Evolutionary conservation across 2,888 invertebrate species (phyloP).

Genomic region (Drosophila ustulata): DNA sequence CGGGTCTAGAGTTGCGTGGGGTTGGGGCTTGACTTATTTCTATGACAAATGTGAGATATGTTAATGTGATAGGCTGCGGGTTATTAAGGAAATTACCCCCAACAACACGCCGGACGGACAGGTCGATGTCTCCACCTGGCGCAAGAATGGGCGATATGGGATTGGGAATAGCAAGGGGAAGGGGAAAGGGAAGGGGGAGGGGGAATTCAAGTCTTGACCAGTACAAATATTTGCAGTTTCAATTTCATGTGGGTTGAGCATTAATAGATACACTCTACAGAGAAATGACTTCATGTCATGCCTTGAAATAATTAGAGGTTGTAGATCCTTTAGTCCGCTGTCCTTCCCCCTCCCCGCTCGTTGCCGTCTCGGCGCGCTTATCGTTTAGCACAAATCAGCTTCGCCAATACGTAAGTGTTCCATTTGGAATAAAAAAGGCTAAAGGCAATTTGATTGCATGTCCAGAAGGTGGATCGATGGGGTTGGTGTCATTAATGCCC

Average conservation of each 20-base stretch:
- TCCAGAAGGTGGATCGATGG: conserved; percentile 40
- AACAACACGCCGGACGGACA: conserved; percentile 36
- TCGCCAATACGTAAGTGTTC: conserved; percentile 41
- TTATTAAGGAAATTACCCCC: conserved; percentile 77
- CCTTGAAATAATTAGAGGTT: conserved; percentile 83
- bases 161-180: background rate
- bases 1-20: conserved; percentile 19
- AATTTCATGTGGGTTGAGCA: conserved; percentile 62
- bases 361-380: conserved; percentile 46
- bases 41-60: conserved; percentile 79
- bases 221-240: conserved; percentile 78
- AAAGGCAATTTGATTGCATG: conserved; percentile 64
- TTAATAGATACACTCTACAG: conserved; percentile 60
- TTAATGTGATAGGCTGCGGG: conserved; percentile 77
- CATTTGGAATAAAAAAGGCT: conserved; percentile 45
- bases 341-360: background rate
- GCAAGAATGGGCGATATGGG: background rate
- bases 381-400: conserved; percentile 71
- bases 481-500: conserved; percentile 63
- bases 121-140: conserved; percentile 18
- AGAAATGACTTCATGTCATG: conserved; percentile 84
- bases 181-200: background rate
- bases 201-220: conserved; percentile 48
- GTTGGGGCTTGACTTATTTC: conserved; percentile 66
- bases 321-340: conserved; percentile 13